Evolutionary conservation across 1,140 invertebrate genomes (phyloP).

Genomic region (Tetraneura akinire): DNA sequence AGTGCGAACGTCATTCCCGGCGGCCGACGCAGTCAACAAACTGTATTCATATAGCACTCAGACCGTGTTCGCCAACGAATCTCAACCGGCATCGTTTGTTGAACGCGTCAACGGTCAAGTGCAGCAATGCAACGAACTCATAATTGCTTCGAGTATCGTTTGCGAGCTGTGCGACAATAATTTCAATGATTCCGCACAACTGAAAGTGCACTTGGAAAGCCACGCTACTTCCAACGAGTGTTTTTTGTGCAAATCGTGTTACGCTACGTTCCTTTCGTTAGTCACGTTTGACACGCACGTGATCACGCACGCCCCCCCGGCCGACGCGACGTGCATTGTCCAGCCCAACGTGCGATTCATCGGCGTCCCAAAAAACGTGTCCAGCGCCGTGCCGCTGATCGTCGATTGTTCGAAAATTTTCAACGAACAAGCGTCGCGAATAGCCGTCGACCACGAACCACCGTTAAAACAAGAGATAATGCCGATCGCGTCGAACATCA

Average conservation of each 20-base stretch:
- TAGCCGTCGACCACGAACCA: background rate
- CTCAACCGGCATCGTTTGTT: background rate
- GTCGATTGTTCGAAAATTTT: slow-evolving; percentile 19
- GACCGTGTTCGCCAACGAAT: background rate
- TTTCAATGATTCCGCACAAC: background rate
- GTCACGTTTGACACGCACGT: background rate
- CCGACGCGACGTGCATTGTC: background rate
- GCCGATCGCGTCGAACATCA: background rate
- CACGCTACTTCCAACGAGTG: background rate
- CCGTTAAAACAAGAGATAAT: background rate
- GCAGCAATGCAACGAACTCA: background rate
- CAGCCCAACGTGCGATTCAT: background rate
- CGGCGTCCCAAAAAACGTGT: background rate
- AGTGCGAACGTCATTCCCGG: too few species aligned
- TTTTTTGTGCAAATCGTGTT: background rate
- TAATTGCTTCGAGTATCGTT: background rate
- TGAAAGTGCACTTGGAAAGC: background rate
- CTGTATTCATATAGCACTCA: background rate
- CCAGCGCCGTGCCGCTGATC: background rate
- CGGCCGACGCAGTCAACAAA: too few species aligned
- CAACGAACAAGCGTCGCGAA: background rate
- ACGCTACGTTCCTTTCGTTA: background rate
- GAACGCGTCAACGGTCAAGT: background rate
- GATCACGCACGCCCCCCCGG: background rate
- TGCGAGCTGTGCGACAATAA: slow-evolving; percentile 1